Conservation (phyloP, 2,113 vertebrate species). For the Galbula dea region DNA sequence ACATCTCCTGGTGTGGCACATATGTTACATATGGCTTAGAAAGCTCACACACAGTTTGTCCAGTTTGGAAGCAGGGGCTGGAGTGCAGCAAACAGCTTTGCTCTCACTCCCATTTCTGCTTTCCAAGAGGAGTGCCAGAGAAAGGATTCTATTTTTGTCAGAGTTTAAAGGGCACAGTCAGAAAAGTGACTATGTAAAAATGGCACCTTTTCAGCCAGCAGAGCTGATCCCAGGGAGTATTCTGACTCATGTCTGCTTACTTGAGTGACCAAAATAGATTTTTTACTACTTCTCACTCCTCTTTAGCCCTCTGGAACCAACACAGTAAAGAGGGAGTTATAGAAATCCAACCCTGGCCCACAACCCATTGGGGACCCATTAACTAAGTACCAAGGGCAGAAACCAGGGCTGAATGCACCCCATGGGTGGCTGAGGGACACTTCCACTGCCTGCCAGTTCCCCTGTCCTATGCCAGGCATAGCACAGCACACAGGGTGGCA, state of each 20-base stretch:
- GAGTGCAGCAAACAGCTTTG: neutral
- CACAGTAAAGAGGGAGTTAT: neutral
- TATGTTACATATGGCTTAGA: neutral
- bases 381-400: neutral
- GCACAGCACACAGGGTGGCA: neutral
- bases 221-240: slow-evolving; percentile 64
- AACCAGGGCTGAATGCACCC: neutral
- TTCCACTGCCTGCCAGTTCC: fast-evolving
- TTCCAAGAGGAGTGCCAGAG: slow-evolving; percentile 58
- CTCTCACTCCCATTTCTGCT: slow-evolving; percentile 9
- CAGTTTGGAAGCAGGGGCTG: neutral
- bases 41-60: neutral
- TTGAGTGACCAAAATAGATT: slow-evolving; percentile 65
- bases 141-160: slow-evolving; percentile 60
- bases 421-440: neutral
- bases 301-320: slow-evolving; percentile 17
- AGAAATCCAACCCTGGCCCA: neutral
- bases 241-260: slow-evolving; percentile 72
- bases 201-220: slow-evolving; percentile 68
- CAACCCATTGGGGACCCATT: neutral
- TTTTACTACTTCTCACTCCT: slow-evolving; percentile 60
- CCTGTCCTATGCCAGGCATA: neutral
- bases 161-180: slow-evolving; percentile 67
- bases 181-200: slow-evolving; percentile 69
- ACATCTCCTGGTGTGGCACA: slow-evolving; percentile 30